Evolutionary conservation across 2,888 invertebrate genomes (phyloP), one percentile per base, ranked within the genome.

Genomic region (Phanerotoma sp.): DNA sequence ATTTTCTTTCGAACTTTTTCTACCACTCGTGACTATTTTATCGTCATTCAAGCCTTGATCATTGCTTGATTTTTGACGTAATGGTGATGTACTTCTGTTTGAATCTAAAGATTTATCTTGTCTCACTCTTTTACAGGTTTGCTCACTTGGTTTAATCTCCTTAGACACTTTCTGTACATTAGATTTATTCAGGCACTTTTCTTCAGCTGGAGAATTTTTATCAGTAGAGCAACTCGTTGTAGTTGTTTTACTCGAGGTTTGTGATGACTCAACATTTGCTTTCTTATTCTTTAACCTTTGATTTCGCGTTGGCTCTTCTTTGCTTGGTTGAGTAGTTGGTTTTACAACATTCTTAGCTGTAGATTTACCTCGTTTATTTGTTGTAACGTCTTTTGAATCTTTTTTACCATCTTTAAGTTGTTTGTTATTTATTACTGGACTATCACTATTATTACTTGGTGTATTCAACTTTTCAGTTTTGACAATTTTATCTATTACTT

Each of bases 401-500:
- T n/a, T n/a, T n/a, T n/a, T n/a, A n/a, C n/a, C n/a, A n/a, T n/a
- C n/a, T 46, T 50, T 54, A 37, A 9, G 7, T 1, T 7, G 7
- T 25, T 51, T 49, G 7, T 4, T 18, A 22, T 53, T 52, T 10
- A 38, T 28, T n/a, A 47, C 32, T 2, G 50, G 56, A 22, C 55
- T 56, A 47, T 9, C 9, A 25, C 62, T 61, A 40, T 56, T 72
- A 62, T n/a, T n/a, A n/a, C n/a, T n/a, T n/a, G n/a, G n/a, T n/a
- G n/a, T n/a, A n/a, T n/a, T n/a, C n/a, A n/a, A n/a, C n/a, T 28
- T 55, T 48, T 74, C 72, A 13, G 71, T 69, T 51, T 71, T 74
- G 16, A 74, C 71, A 16, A 70, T 70, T 42, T 71, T 74, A 15
- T 71, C 72, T 2, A 60, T 67, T 4, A 73, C 63, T 47, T 74